These are phyloP conservation scores for Phlogophora meticulosa DNA, from an alignment of 2,888 invertebrate genomes.

Conservation along the genomic window DNA sequence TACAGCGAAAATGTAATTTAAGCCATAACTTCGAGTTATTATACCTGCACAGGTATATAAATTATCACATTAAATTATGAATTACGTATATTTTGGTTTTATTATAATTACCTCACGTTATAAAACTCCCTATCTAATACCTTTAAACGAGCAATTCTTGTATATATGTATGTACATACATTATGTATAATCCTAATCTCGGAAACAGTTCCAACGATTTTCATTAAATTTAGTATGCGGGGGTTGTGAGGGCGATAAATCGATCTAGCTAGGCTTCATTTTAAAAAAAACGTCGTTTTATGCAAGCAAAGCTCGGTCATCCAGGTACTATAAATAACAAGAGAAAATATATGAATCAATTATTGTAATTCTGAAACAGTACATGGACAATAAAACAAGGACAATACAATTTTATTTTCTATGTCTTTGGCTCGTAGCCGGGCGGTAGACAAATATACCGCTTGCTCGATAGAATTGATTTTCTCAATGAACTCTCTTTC, in stretches of 20 bases:
- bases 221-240: no score
- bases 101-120: slow-evolving; percentile 50
- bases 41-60: slow-evolving; percentile 84
- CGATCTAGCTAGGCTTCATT: no score
- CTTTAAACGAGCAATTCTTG: no score
- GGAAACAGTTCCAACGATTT: no score
- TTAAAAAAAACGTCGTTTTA: no score
- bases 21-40: slow-evolving; percentile 84
- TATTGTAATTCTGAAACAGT: slow-evolving; percentile 42
- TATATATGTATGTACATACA: no score
- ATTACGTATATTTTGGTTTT: slow-evolving; percentile 78
- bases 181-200: no score
- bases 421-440: slow-evolving; percentile 53
- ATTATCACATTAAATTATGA: slow-evolving; percentile 89
- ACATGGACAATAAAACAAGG: slow-evolving; percentile 38
- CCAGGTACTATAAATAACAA: slow-evolving; percentile 13
- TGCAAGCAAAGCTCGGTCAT: no score
- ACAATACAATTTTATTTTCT: slow-evolving; percentile 37
- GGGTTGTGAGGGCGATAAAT: no score
- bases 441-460: slow-evolving; percentile 78
- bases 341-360: slow-evolving; percentile 8
- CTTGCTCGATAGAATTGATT: slow-evolving; percentile 64
- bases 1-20: slow-evolving; percentile 81
- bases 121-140: no score
- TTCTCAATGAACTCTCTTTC: slow-evolving; percentile 72